phyloP scores from a whole-genome alignment of 2,888 invertebrate genomes.

The Diabrotica balteata region DNA sequence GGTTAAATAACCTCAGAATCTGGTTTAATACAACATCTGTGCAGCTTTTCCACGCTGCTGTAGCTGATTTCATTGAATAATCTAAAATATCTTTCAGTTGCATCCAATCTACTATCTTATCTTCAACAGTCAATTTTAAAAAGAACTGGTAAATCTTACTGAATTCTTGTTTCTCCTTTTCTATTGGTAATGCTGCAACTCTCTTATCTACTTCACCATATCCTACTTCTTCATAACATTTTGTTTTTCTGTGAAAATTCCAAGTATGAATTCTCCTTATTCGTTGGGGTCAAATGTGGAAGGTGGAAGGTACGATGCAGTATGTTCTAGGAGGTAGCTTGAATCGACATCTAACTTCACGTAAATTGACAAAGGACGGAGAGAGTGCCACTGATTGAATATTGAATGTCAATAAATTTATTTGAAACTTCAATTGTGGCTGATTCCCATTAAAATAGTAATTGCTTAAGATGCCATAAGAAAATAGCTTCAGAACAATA shows the following conservation, averaged over 20 bases:
- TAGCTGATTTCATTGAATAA: conserved; percentile 85
- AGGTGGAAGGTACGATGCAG: conserved; percentile 95
- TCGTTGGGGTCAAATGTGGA: conserved; percentile 96
- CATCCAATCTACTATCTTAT: conserved; percentile 92
- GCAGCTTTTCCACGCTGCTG: too few species aligned
- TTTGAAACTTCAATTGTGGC: too few species aligned
- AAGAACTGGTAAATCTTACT: conserved; percentile 73
- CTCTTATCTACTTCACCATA: too few species aligned
- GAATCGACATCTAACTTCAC: conserved; percentile 93
- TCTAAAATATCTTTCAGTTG: conserved; percentile 92
- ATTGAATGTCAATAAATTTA: too few species aligned
- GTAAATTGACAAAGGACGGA: conserved; percentile 92
- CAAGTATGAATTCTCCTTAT: conserved; percentile 93
- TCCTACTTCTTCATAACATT: conserved; percentile 67
- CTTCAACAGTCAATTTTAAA: conserved; percentile 84
- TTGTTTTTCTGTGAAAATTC: conserved; percentile 93
- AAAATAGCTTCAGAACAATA: too few species aligned
- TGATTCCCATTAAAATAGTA: too few species aligned
- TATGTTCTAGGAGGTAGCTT: conserved; percentile 93
- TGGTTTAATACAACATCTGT: too few species aligned
- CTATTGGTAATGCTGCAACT: conserved; percentile 32
- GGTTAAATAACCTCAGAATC: too few species aligned
- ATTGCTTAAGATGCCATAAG: too few species aligned
- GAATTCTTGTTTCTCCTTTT: conserved; percentile 62
- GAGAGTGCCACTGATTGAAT: conserved; percentile 79